phyloP scores from a whole-genome alignment of 2,113 vertebrate species.

The Fregata magnificens region DNA sequence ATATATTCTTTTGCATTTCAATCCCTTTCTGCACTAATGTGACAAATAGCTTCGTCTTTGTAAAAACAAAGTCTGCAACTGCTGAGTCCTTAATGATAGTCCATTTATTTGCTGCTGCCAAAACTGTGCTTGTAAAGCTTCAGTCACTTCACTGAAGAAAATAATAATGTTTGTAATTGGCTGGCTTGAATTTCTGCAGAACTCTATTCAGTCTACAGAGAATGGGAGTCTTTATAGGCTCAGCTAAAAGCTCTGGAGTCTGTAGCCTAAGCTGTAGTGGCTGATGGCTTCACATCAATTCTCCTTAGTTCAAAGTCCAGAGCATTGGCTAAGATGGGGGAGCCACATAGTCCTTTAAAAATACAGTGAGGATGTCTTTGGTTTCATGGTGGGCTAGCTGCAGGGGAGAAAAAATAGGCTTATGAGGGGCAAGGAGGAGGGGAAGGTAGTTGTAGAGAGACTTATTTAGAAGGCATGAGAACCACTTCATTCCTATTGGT shows the following conservation, averaged over 20 bases:
- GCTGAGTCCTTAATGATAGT: background rate
- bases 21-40: background rate
- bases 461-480: background rate
- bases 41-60: background rate
- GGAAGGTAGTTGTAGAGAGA: background rate
- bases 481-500: background rate
- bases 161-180: background rate
- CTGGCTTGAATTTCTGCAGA: background rate
- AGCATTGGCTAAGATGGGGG: background rate
- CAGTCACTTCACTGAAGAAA: background rate
- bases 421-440: background rate
- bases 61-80: conserved; percentile 11
- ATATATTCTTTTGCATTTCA: background rate
- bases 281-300: background rate
- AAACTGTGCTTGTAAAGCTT: conserved; percentile 5
- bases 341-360: background rate
- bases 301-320: background rate
- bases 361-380: background rate
- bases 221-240: background rate
- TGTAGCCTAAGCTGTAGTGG: background rate
- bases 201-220: background rate
- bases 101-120: conserved; percentile 14
- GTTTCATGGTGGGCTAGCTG: background rate
- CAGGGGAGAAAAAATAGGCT: background rate
- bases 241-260: background rate